Evolutionary conservation across 2,888 invertebrate species (phyloP).

Genomic region (Incurvaria masculella): DNA sequence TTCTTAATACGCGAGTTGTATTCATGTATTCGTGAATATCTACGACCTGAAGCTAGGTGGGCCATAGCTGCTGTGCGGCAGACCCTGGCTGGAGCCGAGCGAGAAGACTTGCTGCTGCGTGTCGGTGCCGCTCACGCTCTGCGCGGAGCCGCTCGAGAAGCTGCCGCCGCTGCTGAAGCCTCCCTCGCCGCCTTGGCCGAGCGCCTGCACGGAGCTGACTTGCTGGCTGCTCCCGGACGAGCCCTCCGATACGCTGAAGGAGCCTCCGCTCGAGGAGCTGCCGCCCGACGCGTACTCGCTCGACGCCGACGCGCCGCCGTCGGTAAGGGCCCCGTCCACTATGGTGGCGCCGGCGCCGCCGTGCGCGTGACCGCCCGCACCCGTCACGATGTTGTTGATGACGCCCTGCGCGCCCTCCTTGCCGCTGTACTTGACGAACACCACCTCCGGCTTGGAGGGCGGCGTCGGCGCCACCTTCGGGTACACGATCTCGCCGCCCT

Average conservation of each 20-base stretch:
- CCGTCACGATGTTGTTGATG: slow-evolving; percentile 43
- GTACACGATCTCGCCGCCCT: slow-evolving; percentile 61
- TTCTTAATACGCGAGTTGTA: too few species aligned
- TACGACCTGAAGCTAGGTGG: slow-evolving; percentile 32
- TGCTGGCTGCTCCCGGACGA: slow-evolving; percentile 18
- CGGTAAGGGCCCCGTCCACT: not conserved
- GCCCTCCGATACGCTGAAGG: slow-evolving; percentile 15
- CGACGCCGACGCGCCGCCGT: not conserved
- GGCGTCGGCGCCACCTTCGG: slow-evolving; percentile 66
- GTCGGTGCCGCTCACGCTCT: not conserved
- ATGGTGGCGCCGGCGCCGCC: not conserved
- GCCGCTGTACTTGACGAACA: slow-evolving; percentile 74
- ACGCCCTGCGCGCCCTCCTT: slow-evolving; percentile 52
- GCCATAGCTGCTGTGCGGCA: slow-evolving; percentile 45
- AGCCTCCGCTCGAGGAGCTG: not conserved
- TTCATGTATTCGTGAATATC: too few species aligned
- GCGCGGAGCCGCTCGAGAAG: not conserved
- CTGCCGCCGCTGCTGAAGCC: not conserved
- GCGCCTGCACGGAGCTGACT: slow-evolving; percentile 16
- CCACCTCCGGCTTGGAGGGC: slow-evolving; percentile 73
- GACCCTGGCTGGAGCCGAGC: slow-evolving; percentile 40
- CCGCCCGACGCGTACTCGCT: not conserved
- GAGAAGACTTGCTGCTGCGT: slow-evolving; percentile 18
- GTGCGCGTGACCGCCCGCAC: slow-evolving; percentile 30
- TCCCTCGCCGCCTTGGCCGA: slow-evolving; percentile 3